Conservation (phyloP, 2,888 invertebrate genomes). For the Idaea aversata region DNA sequence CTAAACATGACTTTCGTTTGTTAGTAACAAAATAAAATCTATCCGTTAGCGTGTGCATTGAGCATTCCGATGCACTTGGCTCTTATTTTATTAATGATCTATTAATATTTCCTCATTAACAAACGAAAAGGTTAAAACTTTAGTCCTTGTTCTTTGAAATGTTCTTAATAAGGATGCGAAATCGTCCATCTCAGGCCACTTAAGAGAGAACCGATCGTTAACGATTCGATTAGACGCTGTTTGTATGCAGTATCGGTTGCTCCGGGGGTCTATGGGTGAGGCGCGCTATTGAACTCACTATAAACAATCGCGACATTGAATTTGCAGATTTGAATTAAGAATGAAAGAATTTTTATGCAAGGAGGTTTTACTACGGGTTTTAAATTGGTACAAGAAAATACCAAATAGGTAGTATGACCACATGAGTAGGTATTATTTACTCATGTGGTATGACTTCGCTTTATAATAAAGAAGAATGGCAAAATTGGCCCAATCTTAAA, state of each 20-base stretch:
- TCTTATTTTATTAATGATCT: conserved; percentile 2
- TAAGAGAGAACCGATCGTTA: conserved; percentile 44
- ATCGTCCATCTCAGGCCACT: conserved; percentile 35
- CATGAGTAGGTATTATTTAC: too few relatives aligned
- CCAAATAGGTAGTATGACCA: not conserved
- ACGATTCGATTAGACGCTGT: conserved; percentile 42
- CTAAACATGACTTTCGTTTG: too few relatives aligned
- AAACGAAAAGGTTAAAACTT: conserved; percentile 22
- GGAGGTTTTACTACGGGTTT: conserved; percentile 8
- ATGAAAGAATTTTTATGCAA: conserved; percentile 7
- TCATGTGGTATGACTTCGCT: not conserved
- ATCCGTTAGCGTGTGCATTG: not conserved
- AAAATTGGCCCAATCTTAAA: not conserved
- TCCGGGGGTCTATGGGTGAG: conserved; percentile 38
- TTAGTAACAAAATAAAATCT: too few relatives aligned
- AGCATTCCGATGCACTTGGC: not conserved
- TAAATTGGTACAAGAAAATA: conserved; percentile 6
- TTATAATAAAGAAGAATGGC: too few relatives aligned
- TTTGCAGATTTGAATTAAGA: conserved; percentile 25
- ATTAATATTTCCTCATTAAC: conserved; percentile 14
- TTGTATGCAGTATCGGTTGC: conserved; percentile 44
- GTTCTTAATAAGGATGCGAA: conserved; percentile 46
- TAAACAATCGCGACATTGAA: conserved; percentile 41
- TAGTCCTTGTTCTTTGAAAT: conserved; percentile 33
- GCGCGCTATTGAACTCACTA: conserved; percentile 30